Base-by-base conservation (phyloP, 92 coral and sea anemone genomes). In the Blastomussa wellsi region DNA sequence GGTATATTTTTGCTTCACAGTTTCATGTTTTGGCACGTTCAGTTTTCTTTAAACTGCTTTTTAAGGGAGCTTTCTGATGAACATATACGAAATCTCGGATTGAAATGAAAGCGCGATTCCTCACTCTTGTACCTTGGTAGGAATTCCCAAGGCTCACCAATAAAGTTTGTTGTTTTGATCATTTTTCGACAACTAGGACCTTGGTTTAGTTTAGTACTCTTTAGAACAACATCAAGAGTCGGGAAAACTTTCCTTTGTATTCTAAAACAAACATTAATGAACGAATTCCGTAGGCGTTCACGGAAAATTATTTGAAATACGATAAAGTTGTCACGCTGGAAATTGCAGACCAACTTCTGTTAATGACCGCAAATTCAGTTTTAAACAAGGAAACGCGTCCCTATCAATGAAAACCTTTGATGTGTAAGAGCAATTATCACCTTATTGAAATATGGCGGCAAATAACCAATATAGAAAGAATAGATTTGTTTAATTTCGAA, bases 331-430 rank as follows among this genome's bases (percentile, higher is more conserved):
- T 37, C 68, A 71, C 36, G 17, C 20, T 24, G 51, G 19, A 9
- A 33, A 47, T 31, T 33, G 55, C 31, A 68, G 19, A 0, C 37
- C 26, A 36, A 12, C 64, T 67, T 26, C 44, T 22, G 36, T 36
- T 82, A 71, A 51, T 51, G 17, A 33, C 78, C 19, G 69, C 78
- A 52, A 70, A 71, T 71, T 70, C 47, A 55, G 69, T 52, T 82
- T 51, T 70, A 13, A 52, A 12, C 9, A 36, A 37, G 86, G 20
- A 53, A 82, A 72, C 78, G 49, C 69, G 78, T 52, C 29, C 51
- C 36, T 71, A 48, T 69, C 74, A 71, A 67, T 32, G 70, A 14
- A 36, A 38, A 37, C 52, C 68, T 70, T 20, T 35, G 77, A 77
- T 52, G 67, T n/a, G 33, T 24, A 24, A 33, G 28, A 33, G 55